phyloP scores from a whole-genome alignment of 2,113 vertebrate species.

The Oryzias javanicus region DNA sequence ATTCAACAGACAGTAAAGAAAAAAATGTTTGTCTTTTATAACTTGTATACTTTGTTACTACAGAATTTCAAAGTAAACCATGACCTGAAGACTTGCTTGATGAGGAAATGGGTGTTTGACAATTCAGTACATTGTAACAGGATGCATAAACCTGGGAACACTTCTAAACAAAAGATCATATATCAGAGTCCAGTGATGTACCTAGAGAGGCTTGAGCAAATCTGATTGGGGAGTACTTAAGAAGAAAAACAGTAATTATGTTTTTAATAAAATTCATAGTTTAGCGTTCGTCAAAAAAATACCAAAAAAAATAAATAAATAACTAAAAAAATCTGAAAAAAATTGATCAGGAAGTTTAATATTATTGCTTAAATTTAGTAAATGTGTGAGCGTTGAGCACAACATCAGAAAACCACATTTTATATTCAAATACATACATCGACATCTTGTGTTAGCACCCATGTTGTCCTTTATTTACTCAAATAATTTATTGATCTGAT shows the following conservation, averaged over 20 bases:
- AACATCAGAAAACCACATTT: constrained; percentile 3
- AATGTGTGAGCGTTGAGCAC: background rate
- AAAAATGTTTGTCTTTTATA: background rate
- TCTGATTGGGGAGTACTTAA: constrained; percentile 17
- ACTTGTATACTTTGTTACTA: background rate
- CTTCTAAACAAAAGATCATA: background rate
- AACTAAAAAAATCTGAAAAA: background rate
- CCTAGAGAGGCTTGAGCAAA: background rate
- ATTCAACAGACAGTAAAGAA: background rate
- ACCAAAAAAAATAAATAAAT: background rate
- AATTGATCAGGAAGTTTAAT: constrained; percentile 6
- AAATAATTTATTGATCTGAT: no score
- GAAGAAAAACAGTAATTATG: constrained; percentile 13
- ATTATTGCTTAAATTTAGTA: constrained; percentile 50
- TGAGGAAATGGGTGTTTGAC: no score
- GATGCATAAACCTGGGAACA: constrained; percentile 16
- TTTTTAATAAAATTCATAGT: background rate
- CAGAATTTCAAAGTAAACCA: constrained; percentile 10
- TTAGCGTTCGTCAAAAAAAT: background rate
- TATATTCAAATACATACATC: background rate
- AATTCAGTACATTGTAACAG: background rate
- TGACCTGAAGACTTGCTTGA: constrained; percentile 6
- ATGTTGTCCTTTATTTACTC: background rate
- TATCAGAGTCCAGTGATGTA: background rate
- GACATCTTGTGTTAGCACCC: constrained; percentile 1